Percentiles rank a stretch among this genome's conserved stretches.
phyloP scores from a whole-genome alignment of 2,888 invertebrate genomes.

The Napeogenes inachia region DNA sequence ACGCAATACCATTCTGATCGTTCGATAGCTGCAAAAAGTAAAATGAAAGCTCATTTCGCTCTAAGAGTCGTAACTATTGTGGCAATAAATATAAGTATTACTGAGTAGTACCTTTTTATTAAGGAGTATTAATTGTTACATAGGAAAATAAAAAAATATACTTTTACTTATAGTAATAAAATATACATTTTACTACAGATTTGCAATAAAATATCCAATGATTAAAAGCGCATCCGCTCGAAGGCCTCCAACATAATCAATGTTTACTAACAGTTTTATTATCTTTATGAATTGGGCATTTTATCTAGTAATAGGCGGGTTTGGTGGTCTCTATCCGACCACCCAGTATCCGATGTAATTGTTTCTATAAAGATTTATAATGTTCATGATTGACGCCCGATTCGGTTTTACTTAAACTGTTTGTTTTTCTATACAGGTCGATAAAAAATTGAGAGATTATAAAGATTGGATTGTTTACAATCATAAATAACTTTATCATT shows the following conservation, averaged over 20 bases:
- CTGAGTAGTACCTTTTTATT: no score
- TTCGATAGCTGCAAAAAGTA: slow-evolving; percentile 45
- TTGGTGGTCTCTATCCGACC: slow-evolving; percentile 56
- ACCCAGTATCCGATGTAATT: slow-evolving; percentile 55
- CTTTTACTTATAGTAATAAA: no score
- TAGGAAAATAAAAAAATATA: no score
- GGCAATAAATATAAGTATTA: not conserved
- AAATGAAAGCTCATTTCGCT: slow-evolving; percentile 34
- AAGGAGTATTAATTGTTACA: no score
- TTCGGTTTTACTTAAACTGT: slow-evolving; percentile 24
- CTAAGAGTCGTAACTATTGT: slow-evolving; percentile 18
- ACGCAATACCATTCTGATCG: slow-evolving; percentile 46
- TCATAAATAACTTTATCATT: no score
- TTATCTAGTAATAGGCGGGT: slow-evolving; percentile 42
- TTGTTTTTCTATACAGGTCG: slow-evolving; percentile 25
- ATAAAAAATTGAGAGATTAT: not conserved
- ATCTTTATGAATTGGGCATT: slow-evolving; percentile 44
- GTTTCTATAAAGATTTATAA: slow-evolving; percentile 59
- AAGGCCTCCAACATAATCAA: not conserved
- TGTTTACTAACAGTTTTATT: slow-evolving; percentile 13
- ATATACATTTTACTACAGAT: not conserved
- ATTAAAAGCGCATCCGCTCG: not conserved
- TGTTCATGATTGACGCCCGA: slow-evolving; percentile 39
- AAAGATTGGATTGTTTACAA: slow-evolving; percentile 17
- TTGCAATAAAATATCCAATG: not conserved